A percentile compares a stretch with the other conserved stretches of the same genome.
Conservation (phyloP, 2,797 vertebrate genomes). For the Rhynchonycteris naso region DNA sequence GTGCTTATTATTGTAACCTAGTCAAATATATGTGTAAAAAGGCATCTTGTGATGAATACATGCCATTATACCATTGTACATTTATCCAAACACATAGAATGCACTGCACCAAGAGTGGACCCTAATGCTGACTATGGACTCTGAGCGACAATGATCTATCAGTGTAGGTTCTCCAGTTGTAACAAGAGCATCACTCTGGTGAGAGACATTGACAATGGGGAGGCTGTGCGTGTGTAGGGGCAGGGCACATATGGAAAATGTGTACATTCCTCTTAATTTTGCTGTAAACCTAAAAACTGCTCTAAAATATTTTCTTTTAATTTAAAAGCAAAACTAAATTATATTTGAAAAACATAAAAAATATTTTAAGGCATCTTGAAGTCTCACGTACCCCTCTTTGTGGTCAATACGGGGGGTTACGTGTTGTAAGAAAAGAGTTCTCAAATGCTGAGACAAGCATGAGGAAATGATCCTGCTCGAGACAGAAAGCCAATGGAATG, state of each 20-base stretch:
- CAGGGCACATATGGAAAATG: not conserved
- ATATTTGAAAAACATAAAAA: not conserved
- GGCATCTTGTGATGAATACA: not conserved
- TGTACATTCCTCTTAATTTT: not conserved
- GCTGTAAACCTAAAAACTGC: not conserved
- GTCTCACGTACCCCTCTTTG: not conserved
- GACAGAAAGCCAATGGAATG: not conserved
- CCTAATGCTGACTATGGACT: not conserved
- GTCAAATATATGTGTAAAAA: not conserved
- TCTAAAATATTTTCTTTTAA: not conserved
- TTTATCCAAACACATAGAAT: not conserved
- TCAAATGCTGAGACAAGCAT: not conserved
- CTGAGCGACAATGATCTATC: not conserved
- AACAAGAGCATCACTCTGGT: not conserved
- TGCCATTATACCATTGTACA: not conserved
- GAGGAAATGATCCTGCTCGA: not conserved
- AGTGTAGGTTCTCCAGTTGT: not conserved
- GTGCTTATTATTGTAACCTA: not conserved
- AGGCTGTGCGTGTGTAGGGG: not conserved
- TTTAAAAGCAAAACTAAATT: not conserved
- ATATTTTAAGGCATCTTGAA: not conserved
- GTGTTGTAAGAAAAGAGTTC: not conserved
- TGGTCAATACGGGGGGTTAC: not conserved
- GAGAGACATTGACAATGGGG: not conserved
- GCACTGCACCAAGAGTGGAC: not conserved